phyloP scores from a whole-genome alignment of 2,113 vertebrate species.

The Myodes glareolus region DNA sequence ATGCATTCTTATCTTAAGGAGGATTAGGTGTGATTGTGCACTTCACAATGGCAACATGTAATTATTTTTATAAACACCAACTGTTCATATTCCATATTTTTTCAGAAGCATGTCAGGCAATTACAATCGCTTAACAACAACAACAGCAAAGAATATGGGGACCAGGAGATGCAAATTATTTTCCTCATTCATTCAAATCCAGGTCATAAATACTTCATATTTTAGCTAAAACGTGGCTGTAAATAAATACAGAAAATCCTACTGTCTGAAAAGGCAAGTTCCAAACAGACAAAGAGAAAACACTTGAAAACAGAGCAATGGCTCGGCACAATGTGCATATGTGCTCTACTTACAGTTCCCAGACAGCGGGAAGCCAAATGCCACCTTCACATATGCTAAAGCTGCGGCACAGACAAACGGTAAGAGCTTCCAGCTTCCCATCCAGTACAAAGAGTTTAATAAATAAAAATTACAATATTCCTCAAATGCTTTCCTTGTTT shows the following conservation, averaged over 20 bases:
- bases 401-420: not conserved
- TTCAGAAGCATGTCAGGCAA: not conserved
- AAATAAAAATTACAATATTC: not conserved
- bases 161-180: slow-evolving; percentile 33
- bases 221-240: slow-evolving; percentile 58
- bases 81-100: slow-evolving; percentile 42
- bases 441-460: not conserved
- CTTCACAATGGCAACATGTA: slow-evolving; percentile 39
- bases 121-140: slow-evolving; percentile 42
- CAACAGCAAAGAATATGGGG: slow-evolving; percentile 22
- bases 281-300: not conserved
- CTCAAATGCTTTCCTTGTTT: not conserved
- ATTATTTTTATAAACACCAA: slow-evolving; percentile 57
- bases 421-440: not conserved
- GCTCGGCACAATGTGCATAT: not conserved
- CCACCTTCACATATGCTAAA: not conserved
- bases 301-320: not conserved
- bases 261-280: slow-evolving; percentile 47
- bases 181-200: not conserved
- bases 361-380: not conserved
- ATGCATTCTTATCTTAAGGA: not conserved
- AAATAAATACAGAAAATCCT: slow-evolving; percentile 36
- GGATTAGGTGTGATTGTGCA: not conserved
- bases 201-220: slow-evolving; percentile 25
- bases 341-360: not conserved